Evolutionary conservation across 2,113 vertebrate genomes (phyloP), one percentile per base, ranked within the genome.

Genomic region (Bettongia penicillata): DNA sequence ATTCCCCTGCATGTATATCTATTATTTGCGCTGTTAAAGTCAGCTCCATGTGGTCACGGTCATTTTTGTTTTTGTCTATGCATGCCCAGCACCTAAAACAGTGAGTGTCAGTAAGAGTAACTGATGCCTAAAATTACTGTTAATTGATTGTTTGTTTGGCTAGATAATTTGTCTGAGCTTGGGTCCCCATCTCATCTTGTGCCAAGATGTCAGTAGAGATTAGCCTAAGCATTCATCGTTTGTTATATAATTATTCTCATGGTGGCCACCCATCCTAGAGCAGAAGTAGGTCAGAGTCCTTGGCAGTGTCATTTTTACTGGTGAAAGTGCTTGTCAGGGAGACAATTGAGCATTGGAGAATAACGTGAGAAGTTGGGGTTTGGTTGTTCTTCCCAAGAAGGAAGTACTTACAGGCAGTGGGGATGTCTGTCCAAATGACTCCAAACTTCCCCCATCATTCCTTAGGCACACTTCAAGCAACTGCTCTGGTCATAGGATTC

Each of bases 401-500:
- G 37, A n/a, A 53, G 37, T 77, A 0, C 19, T 68, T n/a, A n/a
- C 16, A n/a, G 68, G 61, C 12, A 19, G 1, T n/a, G 26, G 26
- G 26, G 26, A 31, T 51, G 14, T 16, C 48, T n/a, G 90, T 92
- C 48, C n/a, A 31, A 31, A 24, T 50, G 4, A 0, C 16, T 57
- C 95, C 51, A 8, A n/a, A 92, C 84, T 91, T 91, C 37, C 51
- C 51, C 37, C 68, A n/a, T n/a, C 37, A n/a, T n/a, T 14, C 37
- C 4, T 77, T n/a, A 77, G 68, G 68, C 0, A n/a, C 68, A 77
- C 37, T 7, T 26, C 68, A 53, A 91, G 24, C 37, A 91, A 48
- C 7, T 93, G 25, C 92, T 89, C 48, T 89, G 68, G 95, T 92
- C 94, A 89, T 57, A 96, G 93, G 91, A 43, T 28, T 84, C 52